phyloP scores from a whole-genome alignment of 2,888 invertebrate genomes.

The Plusia festucae region DNA sequence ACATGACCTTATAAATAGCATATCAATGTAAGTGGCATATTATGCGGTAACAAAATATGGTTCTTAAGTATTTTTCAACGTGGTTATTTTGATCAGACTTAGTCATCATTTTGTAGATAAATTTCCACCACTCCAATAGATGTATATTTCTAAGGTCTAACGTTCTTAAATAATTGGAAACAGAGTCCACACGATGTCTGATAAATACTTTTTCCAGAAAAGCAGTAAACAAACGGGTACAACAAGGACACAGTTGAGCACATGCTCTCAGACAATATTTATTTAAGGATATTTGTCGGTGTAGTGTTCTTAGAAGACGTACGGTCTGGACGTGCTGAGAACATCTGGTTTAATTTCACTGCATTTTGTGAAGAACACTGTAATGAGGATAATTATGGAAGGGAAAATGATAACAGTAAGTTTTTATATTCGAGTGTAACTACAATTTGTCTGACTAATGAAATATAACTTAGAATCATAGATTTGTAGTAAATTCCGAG shows the following conservation, averaged over 20 bases:
- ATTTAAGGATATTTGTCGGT: neutral
- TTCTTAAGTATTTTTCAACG: too few relatives aligned
- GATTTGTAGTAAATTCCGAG: too few relatives aligned
- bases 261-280: conserved; percentile 1
- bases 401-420: too few relatives aligned
- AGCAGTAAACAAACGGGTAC: neutral
- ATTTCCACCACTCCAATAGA: neutral
- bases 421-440: too few relatives aligned
- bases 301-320: neutral
- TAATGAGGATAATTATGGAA: neutral
- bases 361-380: neutral
- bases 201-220: neutral
- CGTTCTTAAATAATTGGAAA: neutral
- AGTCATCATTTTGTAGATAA: too few relatives aligned
- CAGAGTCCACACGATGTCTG: neutral
- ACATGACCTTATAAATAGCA: too few relatives aligned
- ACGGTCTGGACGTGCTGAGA: neutral
- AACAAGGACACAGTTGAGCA: neutral
- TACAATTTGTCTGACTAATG: too few relatives aligned
- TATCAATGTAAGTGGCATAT: too few relatives aligned
- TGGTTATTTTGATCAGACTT: too few relatives aligned
- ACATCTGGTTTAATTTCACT: neutral
- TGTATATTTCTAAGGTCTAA: neutral
- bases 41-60: too few relatives aligned
- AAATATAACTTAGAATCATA: neutral